A percentile compares a stretch with the other conserved stretches of the same genome.
phyloP scores from a whole-genome alignment of 2,113 vertebrate species.

The Micronycteris hirsuta region DNA sequence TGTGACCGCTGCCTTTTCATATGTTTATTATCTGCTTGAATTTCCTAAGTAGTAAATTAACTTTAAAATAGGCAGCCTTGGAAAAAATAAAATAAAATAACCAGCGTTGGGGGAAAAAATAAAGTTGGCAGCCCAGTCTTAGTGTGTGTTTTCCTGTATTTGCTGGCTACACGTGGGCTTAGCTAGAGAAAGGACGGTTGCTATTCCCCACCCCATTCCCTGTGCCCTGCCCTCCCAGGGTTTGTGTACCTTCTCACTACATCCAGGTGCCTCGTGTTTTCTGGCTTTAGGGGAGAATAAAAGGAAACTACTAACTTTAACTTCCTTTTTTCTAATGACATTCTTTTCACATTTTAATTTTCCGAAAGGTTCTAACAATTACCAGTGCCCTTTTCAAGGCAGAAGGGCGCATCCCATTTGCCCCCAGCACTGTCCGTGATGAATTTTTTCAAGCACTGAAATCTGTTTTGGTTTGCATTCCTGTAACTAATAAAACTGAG shows the following conservation, averaged over 20 bases:
- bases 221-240: neutral
- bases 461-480: neutral
- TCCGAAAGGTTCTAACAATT: neutral
- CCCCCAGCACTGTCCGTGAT: neutral
- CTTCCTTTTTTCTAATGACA: neutral
- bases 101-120: no score
- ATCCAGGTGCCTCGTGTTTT: fast-evolving
- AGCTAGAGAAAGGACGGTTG: neutral
- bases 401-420: neutral
- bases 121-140: neutral
- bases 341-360: neutral
- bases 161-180: neutral
- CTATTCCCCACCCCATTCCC: fast-evolving
- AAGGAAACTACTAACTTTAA: neutral
- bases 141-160: neutral
- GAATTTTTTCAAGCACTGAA: neutral
- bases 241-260: neutral
- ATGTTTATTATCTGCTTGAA: neutral
- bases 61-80: neutral
- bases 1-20: neutral
- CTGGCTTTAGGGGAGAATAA: neutral
- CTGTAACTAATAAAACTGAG: neutral
- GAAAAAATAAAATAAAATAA: no score
- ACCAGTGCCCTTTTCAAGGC: neutral
- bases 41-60: neutral